Base-by-base conservation (phyloP, 2,888 invertebrate genomes). In the Calameuta pallipes region DNA sequence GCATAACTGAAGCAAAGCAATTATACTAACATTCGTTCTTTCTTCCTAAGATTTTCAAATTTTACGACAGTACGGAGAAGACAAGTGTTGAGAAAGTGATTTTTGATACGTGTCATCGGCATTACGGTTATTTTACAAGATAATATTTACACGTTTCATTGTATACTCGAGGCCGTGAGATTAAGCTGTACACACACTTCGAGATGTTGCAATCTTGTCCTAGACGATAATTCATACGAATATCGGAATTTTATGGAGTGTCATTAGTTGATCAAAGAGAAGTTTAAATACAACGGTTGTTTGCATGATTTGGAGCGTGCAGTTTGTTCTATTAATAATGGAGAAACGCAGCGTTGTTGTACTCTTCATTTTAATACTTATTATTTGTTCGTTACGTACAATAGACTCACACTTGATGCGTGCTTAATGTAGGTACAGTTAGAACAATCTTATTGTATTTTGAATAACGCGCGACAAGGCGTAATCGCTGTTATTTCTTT, bases 121-220 rank as follows among this genome's bases (percentile, higher is more conserved):
- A 71, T 80, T 85, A 87, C 82, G 80, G 80, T 85, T 85, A 87
- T 87, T 82, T 86, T 87, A 87, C 84, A 87, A 85, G 83, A 74
- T 23, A 85, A 83, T 87, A 87, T 87, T 82, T 87, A 87, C 87
- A 87, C 71, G 81, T 81, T 84, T 83, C 80, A 41, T 23, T 81
- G 79, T 78, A 74, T 76, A 70, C 69, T 68, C 73, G 70, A 69
- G 76, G 73, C 79, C 74, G 76, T 74, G 80, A 81, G 79, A 81
- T 75, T 68, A 76, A 82, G 79, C 83, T 87, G 83, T 84, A 83
- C 84, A 85, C 70, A 76, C 36, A 69, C 70, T 6, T 35, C 34
- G 9, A 12, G 76, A 56, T 75, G 68, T 36, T 30, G 56, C 79
- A 74, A 79, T 75, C 69, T 71, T 71, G 35, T 76, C 34, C 79